These are phyloP conservation scores for Drepana arcuata DNA, from an alignment of 1,140 invertebrate genomes.

Conservation along the genomic window DNA sequence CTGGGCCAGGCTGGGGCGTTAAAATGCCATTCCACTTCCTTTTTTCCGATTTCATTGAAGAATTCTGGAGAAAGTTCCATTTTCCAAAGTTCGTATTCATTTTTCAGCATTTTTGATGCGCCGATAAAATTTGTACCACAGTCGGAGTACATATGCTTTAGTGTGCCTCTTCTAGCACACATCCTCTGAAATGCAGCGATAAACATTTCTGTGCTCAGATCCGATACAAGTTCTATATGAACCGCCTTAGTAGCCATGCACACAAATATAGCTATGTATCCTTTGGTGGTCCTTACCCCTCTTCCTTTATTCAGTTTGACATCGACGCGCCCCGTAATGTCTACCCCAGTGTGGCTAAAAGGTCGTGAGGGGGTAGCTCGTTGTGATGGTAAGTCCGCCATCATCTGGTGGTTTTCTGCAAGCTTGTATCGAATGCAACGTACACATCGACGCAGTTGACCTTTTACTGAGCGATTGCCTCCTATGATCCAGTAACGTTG, in stretches of 20 bases:
- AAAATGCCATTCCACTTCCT: constrained; percentile 1
- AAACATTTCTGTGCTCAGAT: neutral
- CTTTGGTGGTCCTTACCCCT: neutral
- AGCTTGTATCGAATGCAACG: constrained; percentile 12
- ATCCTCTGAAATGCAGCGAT: neutral
- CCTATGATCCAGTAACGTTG: constrained; percentile 25
- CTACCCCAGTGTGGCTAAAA: neutral
- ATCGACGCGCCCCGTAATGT: neutral
- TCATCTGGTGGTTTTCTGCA: neutral
- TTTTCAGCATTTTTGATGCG: constrained; percentile 1
- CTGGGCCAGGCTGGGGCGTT: constrained; percentile 3
- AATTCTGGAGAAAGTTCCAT: constrained; percentile 2
- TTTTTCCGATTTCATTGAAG: neutral
- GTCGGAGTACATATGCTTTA: neutral
- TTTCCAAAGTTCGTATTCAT: constrained; percentile 1
- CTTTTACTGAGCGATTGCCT: constrained; percentile 7
- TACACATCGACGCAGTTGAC: constrained; percentile 10
- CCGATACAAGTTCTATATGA: neutral
- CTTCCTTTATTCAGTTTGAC: neutral
- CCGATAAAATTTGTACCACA: neutral
- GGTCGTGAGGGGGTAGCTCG: neutral
- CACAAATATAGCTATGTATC: neutral
- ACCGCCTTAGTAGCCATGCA: neutral
- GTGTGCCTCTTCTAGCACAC: neutral
- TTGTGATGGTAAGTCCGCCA: neutral